Conservation (phyloP, 2,888 invertebrate species). For the Chrysodeixis includens region DNA sequence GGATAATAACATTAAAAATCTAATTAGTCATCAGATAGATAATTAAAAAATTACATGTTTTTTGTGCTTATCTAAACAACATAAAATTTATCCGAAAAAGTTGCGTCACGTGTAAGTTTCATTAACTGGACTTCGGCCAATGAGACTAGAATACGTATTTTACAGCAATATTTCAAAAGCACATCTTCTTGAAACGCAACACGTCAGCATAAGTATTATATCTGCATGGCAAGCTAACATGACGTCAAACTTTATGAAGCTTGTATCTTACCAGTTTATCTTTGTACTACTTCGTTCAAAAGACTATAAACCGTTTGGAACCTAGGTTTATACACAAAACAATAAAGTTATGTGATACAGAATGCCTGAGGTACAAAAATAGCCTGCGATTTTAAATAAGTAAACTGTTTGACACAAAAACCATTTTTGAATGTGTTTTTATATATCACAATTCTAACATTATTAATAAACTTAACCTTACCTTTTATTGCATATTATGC, state of each 20-base stretch:
- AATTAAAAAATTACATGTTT: too few species aligned
- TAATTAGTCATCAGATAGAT: too few species aligned
- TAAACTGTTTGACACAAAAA: neutral
- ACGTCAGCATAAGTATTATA: neutral
- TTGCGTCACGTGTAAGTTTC: too few species aligned
- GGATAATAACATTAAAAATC: too few species aligned
- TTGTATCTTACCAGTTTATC: slow-evolving; percentile 40
- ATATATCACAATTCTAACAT: neutral
- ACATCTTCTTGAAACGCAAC: neutral
- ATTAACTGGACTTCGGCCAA: too few species aligned
- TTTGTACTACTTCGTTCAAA: slow-evolving; percentile 26
- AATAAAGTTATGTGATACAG: slow-evolving; percentile 33
- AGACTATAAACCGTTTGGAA: slow-evolving; percentile 30
- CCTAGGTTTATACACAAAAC: slow-evolving; percentile 19
- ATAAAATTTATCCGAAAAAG: too few species aligned
- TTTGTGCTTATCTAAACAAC: too few species aligned
- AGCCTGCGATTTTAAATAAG: neutral
- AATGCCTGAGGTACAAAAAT: neutral
- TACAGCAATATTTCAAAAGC: slow-evolving; percentile 10
- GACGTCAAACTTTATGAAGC: slow-evolving; percentile 32
- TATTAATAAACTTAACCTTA: too few species aligned
- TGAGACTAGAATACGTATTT: neutral
- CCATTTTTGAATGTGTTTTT: neutral
- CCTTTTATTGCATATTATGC: too few species aligned
- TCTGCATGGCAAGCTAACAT: slow-evolving; percentile 6